Percentiles rank a stretch among this genome's conserved stretches.
Conservation (phyloP, 1,140 invertebrate genomes). For the Drosophila obscura region DNA sequence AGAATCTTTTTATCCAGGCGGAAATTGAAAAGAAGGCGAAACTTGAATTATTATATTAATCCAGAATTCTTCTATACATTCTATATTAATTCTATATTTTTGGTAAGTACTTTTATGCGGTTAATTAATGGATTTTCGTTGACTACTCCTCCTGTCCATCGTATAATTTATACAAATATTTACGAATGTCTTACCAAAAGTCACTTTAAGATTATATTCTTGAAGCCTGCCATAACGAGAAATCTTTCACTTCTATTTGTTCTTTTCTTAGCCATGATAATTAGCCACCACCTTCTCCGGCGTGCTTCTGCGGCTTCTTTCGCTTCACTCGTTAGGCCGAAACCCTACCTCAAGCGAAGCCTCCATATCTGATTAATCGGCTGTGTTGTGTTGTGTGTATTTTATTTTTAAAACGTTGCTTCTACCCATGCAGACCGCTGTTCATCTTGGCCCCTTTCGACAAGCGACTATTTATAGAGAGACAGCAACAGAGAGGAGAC, state of each 20-base stretch:
- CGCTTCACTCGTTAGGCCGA: slow-evolving; percentile 1
- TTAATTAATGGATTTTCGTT: not conserved
- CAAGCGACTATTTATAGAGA: slow-evolving; percentile 58
- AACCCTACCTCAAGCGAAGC: slow-evolving; percentile 64
- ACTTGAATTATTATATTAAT: too few relatives aligned
- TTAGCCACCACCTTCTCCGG: not conserved
- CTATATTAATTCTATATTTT: not conserved
- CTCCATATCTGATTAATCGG: slow-evolving; percentile 50
- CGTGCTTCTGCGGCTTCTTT: not conserved
- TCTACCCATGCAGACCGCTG: not conserved
- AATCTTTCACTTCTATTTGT: not conserved
- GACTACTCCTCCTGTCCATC: not conserved
- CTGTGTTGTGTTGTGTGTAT: slow-evolving; percentile 15
- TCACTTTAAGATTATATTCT: not conserved
- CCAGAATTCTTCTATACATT: too few relatives aligned
- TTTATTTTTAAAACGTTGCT: slow-evolving; percentile 60
- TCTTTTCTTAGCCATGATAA: slow-evolving; percentile 1
- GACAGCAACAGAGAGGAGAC: too few relatives aligned
- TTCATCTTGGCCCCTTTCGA: slow-evolving; percentile 16
- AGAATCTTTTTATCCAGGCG: not conserved
- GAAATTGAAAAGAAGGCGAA: too few relatives aligned
- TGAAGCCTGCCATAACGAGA: not conserved
- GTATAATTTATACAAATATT: not conserved
- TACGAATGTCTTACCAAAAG: not conserved
- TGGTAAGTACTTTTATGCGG: too few relatives aligned